Evolutionary conservation across 2,797 vertebrate genomes (phyloP).

Genomic region (Neostethus bicornis): DNA sequence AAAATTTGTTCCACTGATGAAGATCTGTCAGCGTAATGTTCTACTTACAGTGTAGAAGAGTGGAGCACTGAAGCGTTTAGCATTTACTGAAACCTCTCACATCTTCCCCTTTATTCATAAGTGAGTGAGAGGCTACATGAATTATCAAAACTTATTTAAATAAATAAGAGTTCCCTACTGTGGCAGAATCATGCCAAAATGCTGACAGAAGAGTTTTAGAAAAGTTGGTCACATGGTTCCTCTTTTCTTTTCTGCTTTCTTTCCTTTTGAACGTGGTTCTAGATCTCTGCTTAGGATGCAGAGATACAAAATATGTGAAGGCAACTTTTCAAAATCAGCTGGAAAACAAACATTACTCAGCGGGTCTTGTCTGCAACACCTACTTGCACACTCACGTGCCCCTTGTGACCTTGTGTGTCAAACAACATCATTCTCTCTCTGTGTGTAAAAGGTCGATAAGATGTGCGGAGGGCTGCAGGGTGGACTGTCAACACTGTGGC

Average conservation of each 20-base stretch:
- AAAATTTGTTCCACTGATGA: slow-evolving; percentile 51
- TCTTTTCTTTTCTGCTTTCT: slow-evolving; percentile 13
- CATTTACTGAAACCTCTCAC: slow-evolving; percentile 42
- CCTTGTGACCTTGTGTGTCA: slow-evolving; percentile 13
- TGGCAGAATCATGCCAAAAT: slow-evolving; percentile 50
- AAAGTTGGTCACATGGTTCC: slow-evolving; percentile 14
- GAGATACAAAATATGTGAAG: slow-evolving; percentile 34
- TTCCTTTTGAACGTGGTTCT: slow-evolving; percentile 12
- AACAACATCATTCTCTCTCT: slow-evolving; percentile 7
- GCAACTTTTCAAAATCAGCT: slow-evolving; percentile 7
- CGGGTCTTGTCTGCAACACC: slow-evolving; percentile 8
- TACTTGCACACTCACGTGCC: background rate
- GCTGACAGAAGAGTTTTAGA: slow-evolving; percentile 57
- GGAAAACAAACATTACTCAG: background rate
- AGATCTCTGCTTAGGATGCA: slow-evolving; percentile 13
- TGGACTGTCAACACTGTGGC: slow-evolving; percentile 27
- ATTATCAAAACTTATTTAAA: slow-evolving; percentile 62
- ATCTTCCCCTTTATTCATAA: slow-evolving; percentile 46
- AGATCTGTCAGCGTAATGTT: slow-evolving; percentile 45
- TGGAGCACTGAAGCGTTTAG: slow-evolving; percentile 9
- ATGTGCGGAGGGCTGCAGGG: slow-evolving; percentile 26
- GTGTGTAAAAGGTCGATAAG: slow-evolving; percentile 6
- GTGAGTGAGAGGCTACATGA: slow-evolving; percentile 36
- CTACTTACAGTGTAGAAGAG: slow-evolving; percentile 3
- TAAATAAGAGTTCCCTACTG: slow-evolving; percentile 29